A percentile compares a stretch with the other conserved stretches of the same genome.
Conservation (phyloP, 2,888 invertebrate genomes). For the Dynastes hyllus region DNA sequence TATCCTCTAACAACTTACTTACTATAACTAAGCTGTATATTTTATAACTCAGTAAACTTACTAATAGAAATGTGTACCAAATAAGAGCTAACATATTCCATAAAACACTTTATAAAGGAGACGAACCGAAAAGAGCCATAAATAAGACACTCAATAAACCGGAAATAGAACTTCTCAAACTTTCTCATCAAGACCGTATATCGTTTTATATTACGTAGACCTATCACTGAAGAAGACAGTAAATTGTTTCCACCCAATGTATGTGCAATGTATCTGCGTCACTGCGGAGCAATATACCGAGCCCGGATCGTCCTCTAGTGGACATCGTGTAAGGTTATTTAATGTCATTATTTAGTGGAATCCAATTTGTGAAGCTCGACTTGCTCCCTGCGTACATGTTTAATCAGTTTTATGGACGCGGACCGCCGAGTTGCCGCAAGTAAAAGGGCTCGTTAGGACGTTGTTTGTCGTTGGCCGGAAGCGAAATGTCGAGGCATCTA, state of each 20-base stretch:
- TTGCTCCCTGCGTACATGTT: conserved; percentile 8
- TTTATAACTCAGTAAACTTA: too few species aligned
- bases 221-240: neutral
- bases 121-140: neutral
- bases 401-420: conserved; percentile 23
- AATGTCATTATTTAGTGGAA: conserved; percentile 28
- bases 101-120: neutral
- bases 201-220: neutral
- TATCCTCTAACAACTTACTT: too few species aligned
- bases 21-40: too few species aligned
- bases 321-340: conserved; percentile 20
- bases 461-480: neutral
- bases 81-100: neutral
- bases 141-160: conserved; percentile 10
- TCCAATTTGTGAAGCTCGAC: conserved; percentile 23
- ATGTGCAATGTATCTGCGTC: neutral
- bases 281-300: too few species aligned
- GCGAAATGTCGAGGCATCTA: neutral
- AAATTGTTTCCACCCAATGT: conserved; percentile 4
- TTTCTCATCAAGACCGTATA: neutral
- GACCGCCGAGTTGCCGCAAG: conserved; percentile 7
- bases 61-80: neutral
- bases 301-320: neutral
- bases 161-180: neutral
- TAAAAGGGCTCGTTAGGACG: conserved; percentile 11